Evolutionary conservation across 2,797 vertebrate species (phyloP).

Genomic region (Sebastes wilsoni): DNA sequence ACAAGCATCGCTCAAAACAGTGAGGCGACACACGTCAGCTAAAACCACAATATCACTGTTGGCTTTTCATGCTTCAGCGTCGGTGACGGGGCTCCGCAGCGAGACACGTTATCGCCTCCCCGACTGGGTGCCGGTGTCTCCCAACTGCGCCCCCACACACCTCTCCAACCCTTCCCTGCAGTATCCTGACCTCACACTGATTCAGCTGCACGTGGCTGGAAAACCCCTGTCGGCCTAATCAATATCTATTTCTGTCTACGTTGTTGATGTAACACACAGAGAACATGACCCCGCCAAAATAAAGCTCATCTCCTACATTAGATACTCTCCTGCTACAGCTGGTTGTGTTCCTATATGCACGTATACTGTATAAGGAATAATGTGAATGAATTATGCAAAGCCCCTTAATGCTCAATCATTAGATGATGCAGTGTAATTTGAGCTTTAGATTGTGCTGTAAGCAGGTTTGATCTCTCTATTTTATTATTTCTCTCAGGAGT

Average conservation of each 20-base stretch:
- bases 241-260: not conserved
- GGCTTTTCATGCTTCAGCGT: too few relatives aligned
- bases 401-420: not conserved
- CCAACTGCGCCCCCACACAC: too few relatives aligned
- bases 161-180: not conserved
- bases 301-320: not conserved
- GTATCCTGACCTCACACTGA: not conserved
- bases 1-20: too few relatives aligned
- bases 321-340: not conserved
- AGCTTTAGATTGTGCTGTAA: not conserved
- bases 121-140: too few relatives aligned
- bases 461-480: not conserved
- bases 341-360: not conserved
- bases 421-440: not conserved
- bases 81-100: too few relatives aligned
- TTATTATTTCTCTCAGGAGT: not conserved
- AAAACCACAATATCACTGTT: too few relatives aligned
- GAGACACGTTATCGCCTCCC: too few relatives aligned
- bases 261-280: not conserved
- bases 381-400: not conserved
- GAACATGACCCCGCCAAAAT: not conserved
- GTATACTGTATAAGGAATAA: not conserved
- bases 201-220: not conserved
- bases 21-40: too few relatives aligned
- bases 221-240: constrained; percentile 5